A percentile compares a stretch with the other conserved stretches of the same genome.
Conservation (phyloP, 2,113 vertebrate species). For the Meleagris gallopavo region DNA sequence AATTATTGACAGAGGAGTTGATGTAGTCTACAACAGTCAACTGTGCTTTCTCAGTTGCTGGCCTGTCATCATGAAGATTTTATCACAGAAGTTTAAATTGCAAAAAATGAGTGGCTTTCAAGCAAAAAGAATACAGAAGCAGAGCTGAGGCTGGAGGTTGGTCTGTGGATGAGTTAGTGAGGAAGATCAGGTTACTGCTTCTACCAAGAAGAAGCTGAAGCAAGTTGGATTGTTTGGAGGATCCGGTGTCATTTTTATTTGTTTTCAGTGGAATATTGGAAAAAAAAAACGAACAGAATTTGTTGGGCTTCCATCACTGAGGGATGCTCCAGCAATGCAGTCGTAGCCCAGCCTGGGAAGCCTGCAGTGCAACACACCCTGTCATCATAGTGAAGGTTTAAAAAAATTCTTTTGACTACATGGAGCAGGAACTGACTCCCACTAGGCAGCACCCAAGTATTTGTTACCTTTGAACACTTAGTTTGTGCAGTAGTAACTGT, state of each 20-base stretch:
- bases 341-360: neutral
- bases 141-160: neutral
- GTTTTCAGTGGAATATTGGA: neutral
- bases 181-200: neutral
- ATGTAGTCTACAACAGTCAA: neutral
- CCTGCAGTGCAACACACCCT: fast-evolving
- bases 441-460: neutral
- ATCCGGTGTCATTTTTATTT: neutral
- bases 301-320: fast-evolving
- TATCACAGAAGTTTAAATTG: neutral
- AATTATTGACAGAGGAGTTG: neutral
- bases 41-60: neutral
- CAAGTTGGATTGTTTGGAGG: neutral
- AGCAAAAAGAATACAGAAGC: neutral
- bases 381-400: neutral
- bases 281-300: neutral
- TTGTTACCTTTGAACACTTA: neutral
- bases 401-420: neutral
- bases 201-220: neutral
- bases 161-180: neutral
- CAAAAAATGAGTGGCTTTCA: neutral
- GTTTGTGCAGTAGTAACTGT: neutral
- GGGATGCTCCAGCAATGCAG: neutral
- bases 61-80: neutral
- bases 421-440: neutral